Evolutionary conservation across 2,888 invertebrate species (phyloP).

Genomic region (Limnephilus rhombicus): DNA sequence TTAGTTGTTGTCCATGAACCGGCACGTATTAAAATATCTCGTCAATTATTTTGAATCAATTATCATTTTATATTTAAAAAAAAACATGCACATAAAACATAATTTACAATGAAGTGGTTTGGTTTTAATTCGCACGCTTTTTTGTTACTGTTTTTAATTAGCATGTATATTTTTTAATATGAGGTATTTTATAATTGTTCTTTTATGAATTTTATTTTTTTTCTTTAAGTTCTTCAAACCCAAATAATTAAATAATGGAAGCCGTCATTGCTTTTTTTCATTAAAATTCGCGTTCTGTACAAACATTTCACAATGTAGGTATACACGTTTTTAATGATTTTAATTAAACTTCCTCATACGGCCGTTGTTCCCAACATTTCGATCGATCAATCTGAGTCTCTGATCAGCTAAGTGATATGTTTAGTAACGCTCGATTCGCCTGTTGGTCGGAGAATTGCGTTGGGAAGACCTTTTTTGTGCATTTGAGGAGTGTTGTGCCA

Average conservation of each 20-base stretch:
- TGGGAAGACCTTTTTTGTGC: too few species aligned
- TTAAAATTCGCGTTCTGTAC: too few species aligned
- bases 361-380: too few species aligned
- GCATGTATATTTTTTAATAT: not conserved
- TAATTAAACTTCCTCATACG: too few species aligned
- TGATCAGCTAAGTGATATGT: too few species aligned
- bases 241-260: not conserved
- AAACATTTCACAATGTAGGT: too few species aligned
- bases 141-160: not conserved
- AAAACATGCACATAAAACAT: not conserved
- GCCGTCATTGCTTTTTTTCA: not conserved
- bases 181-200: too few species aligned
- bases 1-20: constrained; percentile 34
- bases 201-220: not conserved
- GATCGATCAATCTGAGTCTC: too few species aligned
- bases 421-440: too few species aligned
- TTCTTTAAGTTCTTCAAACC: not conserved
- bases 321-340: too few species aligned
- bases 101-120: not conserved
- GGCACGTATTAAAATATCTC: constrained; percentile 25
- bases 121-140: not conserved
- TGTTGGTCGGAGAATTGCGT: too few species aligned
- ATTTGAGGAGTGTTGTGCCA: too few species aligned
- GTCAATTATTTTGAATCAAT: constrained; percentile 28
- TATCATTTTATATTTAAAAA: not conserved